phyloP scores from a whole-genome alignment of 2,888 invertebrate species.

The Lampropteryx suffumata region DNA sequence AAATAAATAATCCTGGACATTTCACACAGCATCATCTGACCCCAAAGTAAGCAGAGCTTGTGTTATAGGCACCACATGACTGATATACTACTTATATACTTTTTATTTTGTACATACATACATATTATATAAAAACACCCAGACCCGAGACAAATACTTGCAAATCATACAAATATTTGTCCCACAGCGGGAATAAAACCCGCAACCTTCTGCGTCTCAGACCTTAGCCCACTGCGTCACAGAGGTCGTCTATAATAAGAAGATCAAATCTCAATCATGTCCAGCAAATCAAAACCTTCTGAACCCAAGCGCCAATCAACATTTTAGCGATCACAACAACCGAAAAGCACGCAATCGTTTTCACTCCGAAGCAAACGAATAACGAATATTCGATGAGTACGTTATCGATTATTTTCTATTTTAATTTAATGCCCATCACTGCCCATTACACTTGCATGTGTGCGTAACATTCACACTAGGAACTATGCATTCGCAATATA shows the following conservation, averaged over 20 bases:
- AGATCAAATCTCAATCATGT: slow-evolving; percentile 4
- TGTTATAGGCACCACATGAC: too few relatives aligned
- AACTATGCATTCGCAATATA: slow-evolving; percentile 79
- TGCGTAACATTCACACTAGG: slow-evolving; percentile 37
- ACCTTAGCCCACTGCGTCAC: too few relatives aligned
- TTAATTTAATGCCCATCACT: slow-evolving; percentile 70
- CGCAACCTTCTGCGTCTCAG: too few relatives aligned
- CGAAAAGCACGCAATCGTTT: slow-evolving; percentile 60
- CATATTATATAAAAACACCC: too few relatives aligned
- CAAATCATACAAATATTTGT: too few relatives aligned
- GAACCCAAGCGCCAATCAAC: slow-evolving; percentile 67
- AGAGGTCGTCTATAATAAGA: background rate
- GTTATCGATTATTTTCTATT: slow-evolving; percentile 63
- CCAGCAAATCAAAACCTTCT: slow-evolving; percentile 52
- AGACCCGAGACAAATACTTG: too few relatives aligned
- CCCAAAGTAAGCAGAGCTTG: too few relatives aligned
- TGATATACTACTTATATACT: too few relatives aligned
- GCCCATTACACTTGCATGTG: slow-evolving; percentile 54
- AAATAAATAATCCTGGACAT: too few relatives aligned
- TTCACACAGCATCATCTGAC: too few relatives aligned
- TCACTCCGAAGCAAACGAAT: slow-evolving; percentile 63
- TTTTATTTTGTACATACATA: too few relatives aligned
- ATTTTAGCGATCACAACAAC: slow-evolving; percentile 74
- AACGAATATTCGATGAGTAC: slow-evolving; percentile 63
- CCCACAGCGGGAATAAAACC: too few relatives aligned